A percentile compares a stretch with the other conserved stretches of the same genome.
Evolutionary conservation across 2,113 vertebrate genomes (phyloP).

Genomic region (Siniperca knerii): DNA sequence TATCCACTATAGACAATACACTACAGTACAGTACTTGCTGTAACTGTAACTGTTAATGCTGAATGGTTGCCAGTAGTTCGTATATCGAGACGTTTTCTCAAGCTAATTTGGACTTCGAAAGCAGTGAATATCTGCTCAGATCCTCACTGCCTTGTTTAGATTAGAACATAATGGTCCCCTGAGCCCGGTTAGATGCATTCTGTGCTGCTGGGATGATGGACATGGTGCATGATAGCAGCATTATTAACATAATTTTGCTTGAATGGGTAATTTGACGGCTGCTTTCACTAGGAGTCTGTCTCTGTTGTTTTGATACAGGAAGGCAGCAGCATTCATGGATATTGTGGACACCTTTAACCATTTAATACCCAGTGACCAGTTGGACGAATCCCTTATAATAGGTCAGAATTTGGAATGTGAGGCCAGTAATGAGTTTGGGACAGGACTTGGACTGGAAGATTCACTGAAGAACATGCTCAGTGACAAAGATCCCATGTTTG

Average conservation of each 20-base stretch:
- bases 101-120: neutral
- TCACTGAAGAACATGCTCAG: slow-evolving; percentile 99
- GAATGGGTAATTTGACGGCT: neutral
- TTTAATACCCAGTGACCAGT: slow-evolving; percentile 99
- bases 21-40: neutral
- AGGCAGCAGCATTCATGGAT: slow-evolving; percentile 99
- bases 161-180: neutral
- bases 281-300: neutral
- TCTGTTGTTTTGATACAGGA: slow-evolving; percentile 83
- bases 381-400: slow-evolving; percentile 96
- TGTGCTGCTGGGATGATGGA: neutral
- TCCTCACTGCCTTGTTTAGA: neutral
- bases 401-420: slow-evolving; percentile 98
- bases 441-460: slow-evolving; percentile 92
- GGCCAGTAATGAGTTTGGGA: slow-evolving; percentile 96
- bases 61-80: neutral
- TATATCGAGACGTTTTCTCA: neutral
- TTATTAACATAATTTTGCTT: neutral
- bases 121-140: neutral
- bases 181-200: neutral
- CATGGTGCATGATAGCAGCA: neutral
- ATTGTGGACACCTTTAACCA: slow-evolving; percentile 99
- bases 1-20: neutral
- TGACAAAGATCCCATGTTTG: slow-evolving; percentile 99
- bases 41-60: neutral